Evolutionary conservation across 2,888 invertebrate species (phyloP), one percentile per base, ranked within the genome.

Genomic region (Caenorhabditis sulstoni): DNA sequence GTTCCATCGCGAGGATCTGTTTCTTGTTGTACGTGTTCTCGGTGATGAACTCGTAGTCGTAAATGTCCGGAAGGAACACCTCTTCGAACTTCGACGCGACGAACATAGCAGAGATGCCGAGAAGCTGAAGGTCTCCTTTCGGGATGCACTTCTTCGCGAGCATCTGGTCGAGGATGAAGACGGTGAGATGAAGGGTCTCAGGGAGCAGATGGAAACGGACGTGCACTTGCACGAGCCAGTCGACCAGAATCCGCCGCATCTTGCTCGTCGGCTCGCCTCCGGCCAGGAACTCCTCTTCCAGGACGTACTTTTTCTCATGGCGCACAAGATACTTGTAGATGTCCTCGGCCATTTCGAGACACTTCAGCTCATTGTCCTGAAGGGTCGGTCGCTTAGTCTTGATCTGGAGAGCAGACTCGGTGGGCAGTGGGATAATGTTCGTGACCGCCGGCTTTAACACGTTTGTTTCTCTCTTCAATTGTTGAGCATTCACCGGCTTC

Each of bases 11-110:
- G n/a, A 85, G 53, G 41, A 86, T 85, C 62, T 86, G 79, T 41
- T 92, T 90, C 87, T 94, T 94, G 3, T 93, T 93, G 91, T 95
- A 97, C 0, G 95, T 94, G 90, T 95, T 94, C 91, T 96, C 96
- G 11, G 96, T 95, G 66, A 97, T 94, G 90, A 94, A 95, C 14
- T 95, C 94, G 92, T 96, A 96, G 91, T 98, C 97, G 7, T 92
- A 92, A 22, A 96, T 93, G 52, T 95, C 94, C 0, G 97, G 96
- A 1, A 94, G 93, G 88, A 94, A 95, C 88, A 96, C 94, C 92
- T 98, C 98, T 91, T 98, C 97, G 89, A 95, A 97, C 91, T 98
- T 98, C 89, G 94, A 93, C 0, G 97, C 96, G 65, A 97, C 93
- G 87, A 95, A 94, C 93, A 93, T 82, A 94, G 93, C 64, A 9